A percentile compares a stretch with the other conserved stretches of the same genome.
Evolutionary conservation across 2,888 invertebrate species (phyloP).

Genomic region (Callyntrura guangdongensis): DNA sequence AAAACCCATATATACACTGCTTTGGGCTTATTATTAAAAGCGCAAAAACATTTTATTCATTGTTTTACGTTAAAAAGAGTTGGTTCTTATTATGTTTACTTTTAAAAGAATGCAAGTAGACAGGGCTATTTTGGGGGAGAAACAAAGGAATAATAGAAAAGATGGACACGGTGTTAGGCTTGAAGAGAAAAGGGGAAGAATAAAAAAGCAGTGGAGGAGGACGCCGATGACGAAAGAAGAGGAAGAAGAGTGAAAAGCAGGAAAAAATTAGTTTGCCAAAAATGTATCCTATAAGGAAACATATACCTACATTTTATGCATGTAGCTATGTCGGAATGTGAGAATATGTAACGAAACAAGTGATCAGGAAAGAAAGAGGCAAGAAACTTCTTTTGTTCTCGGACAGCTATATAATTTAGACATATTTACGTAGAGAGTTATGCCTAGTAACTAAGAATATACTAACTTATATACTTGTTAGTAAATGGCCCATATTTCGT

Average conservation of each 20-base stretch:
- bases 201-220: background rate
- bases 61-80: background rate
- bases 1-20: background rate
- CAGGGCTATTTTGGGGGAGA: background rate
- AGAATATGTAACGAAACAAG: slow-evolving; percentile 11
- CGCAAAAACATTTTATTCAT: slow-evolving; percentile 28
- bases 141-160: background rate
- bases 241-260: slow-evolving; percentile 13
- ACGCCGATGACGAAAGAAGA: background rate
- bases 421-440: background rate
- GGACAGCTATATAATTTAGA: background rate
- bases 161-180: slow-evolving; percentile 10
- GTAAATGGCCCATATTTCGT: background rate
- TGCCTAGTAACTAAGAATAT: background rate
- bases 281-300: background rate
- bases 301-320: background rate
- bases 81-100: slow-evolving; percentile 64
- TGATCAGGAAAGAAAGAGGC: slow-evolving; percentile 2
- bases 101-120: slow-evolving; percentile 47
- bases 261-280: slow-evolving; percentile 61
- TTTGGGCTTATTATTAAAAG: background rate
- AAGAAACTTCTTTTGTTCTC: background rate
- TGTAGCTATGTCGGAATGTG: background rate
- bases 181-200: background rate
- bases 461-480: too few species aligned